Evolutionary conservation across 2,797 vertebrate genomes (phyloP).

Genomic region (Arvicola amphibius): DNA sequence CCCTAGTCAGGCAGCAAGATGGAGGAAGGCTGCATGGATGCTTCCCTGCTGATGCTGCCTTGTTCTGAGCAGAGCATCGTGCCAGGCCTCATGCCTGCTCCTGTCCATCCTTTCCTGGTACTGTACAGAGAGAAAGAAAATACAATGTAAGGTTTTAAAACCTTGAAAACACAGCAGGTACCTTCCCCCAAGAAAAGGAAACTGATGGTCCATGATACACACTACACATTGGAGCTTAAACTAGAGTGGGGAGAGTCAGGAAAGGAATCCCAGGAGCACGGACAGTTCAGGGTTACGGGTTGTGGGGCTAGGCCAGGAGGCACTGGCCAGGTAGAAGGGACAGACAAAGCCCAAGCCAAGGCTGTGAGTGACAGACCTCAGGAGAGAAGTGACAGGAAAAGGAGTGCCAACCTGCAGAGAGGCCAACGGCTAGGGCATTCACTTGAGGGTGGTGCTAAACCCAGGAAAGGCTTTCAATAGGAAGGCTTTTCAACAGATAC

Average conservation of each 20-base stretch:
- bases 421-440: background rate
- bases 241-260: no score
- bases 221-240: background rate
- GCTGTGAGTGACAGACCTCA: background rate
- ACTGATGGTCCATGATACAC: no score
- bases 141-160: background rate
- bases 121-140: slow-evolving; percentile 54
- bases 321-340: background rate
- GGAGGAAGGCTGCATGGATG: background rate
- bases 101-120: slow-evolving; percentile 58
- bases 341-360: background rate
- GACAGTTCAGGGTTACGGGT: background rate
- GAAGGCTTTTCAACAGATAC: background rate
- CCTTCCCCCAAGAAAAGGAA: background rate
- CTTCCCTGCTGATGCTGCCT: slow-evolving; percentile 28
- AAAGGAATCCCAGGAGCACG: background rate
- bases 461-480: background rate
- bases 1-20: slow-evolving; percentile 74
- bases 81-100: background rate
- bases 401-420: background rate
- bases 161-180: background rate
- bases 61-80: background rate
- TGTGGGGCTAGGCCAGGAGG: background rate
- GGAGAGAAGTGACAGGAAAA: background rate
- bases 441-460: background rate